Evolutionary conservation across 2,888 invertebrate species (phyloP), one percentile per base, ranked within the genome.

Genomic region (Spodoptera exigua): DNA sequence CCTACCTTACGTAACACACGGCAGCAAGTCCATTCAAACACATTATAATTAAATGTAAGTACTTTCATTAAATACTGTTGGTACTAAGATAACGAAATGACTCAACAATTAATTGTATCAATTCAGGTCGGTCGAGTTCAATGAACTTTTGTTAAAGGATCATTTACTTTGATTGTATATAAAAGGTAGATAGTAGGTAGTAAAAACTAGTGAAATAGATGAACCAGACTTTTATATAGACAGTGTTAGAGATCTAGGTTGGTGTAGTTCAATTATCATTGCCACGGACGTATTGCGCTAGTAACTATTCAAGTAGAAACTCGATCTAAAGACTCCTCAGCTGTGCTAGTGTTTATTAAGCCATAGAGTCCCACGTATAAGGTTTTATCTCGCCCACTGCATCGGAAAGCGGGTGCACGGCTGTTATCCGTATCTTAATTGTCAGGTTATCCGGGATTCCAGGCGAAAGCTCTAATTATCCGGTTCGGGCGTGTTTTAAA

Each of bases 341-440:
- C 43, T 61, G 58, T 45, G 55, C 27, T 45, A 48, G 39, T 12
- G 48, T 55, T 56, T 49, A 74, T 46, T 59, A 52, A 56, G 45
- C 45, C 45, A 49, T 70, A 62, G 9, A 55, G 13, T 9, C 35
- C 41, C 63, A 68, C 68, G 67, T 63, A 61, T 66, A 76, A 76
- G 63, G 76, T 74, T 69, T 64, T 72, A 75, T 66, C 70, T 70
- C 17, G 63, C 61, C 54, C 74, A 66, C 73, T 76, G 63, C 75
- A 77, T 76, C 75, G 64, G 61, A 69, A 78, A 72, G 67, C 62
- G 64, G 52, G 48, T 69, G 69, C 70, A 63, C 17, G 61, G 61
- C 43, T 70, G 71, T 72, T 68, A 72, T 67, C 66, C 71, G 64
- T 74, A 74, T 76, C 75, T 79, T 83, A 80, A 80, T 83, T 77